These are phyloP conservation scores for Sclerurus mexicanus DNA, from an alignment of 2,113 vertebrate species.

Conservation along the genomic window DNA sequence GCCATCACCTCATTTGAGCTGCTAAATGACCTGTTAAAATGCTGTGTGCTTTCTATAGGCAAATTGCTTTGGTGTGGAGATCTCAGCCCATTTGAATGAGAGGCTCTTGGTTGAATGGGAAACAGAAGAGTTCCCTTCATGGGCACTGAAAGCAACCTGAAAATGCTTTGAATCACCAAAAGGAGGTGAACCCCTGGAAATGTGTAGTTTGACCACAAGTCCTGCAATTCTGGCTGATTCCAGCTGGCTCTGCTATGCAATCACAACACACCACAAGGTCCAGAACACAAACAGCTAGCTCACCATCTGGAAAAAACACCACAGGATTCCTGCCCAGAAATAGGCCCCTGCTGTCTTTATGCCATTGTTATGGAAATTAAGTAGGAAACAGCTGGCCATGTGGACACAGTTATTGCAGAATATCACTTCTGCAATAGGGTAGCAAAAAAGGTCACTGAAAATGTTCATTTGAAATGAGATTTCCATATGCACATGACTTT, in stretches of 20 bases:
- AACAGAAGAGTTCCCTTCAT: background rate
- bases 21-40: background rate
- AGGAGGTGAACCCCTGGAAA: background rate
- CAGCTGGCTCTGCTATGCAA: background rate
- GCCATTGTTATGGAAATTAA: conserved; percentile 3
- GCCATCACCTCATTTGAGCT: background rate
- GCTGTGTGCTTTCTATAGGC: background rate
- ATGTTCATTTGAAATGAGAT: background rate
- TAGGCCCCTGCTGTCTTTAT: background rate
- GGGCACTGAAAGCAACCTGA: background rate
- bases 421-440: conserved; percentile 3
- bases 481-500: background rate
- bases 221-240: background rate
- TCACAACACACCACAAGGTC: background rate
- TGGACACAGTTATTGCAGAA: conserved; percentile 35
- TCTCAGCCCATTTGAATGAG: background rate
- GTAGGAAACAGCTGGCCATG: conserved; percentile 26
- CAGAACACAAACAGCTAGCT: background rate
- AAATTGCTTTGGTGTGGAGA: background rate
- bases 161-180: background rate
- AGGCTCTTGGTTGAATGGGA: background rate
- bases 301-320: conserved; percentile 23
- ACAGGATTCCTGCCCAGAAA: conserved; percentile 6
- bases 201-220: background rate
- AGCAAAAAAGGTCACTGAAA: conserved; percentile 6